A percentile compares a stretch with the other conserved stretches of the same genome.
phyloP scores from a whole-genome alignment of 2,888 invertebrate species.

The Baronia brevicornis region DNA sequence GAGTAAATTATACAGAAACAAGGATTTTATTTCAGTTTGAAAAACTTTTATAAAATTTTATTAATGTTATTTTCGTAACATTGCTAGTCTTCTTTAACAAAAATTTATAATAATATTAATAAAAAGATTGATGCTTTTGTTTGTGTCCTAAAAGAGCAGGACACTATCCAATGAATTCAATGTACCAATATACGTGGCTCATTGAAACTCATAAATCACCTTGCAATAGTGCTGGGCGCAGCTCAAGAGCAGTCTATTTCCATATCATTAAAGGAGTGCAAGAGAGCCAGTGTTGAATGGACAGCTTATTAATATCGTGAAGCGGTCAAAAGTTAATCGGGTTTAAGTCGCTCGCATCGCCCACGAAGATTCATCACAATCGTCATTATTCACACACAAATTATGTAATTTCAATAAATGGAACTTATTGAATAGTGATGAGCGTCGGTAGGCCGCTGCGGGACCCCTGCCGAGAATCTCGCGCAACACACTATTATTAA shows the following conservation, averaged over 20 bases:
- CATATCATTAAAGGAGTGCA: conserved; percentile 53
- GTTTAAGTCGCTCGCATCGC: conserved; percentile 71
- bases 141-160: conserved; percentile 12
- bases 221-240: conserved; percentile 9
- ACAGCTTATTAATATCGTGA: conserved; percentile 67
- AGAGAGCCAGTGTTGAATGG: conserved; percentile 38
- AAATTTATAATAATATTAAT: too few species aligned
- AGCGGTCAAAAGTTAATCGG: conserved; percentile 74
- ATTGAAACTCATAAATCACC: conserved; percentile 21
- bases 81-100: too few species aligned
- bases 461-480: conserved; percentile 53
- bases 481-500: conserved; percentile 28
- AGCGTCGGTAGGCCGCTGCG: conserved; percentile 65
- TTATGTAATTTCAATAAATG: conserved; percentile 76
- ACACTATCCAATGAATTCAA: conserved; percentile 17
- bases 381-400: conserved; percentile 76
- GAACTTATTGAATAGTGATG: conserved; percentile 75
- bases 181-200: conserved; percentile 15
- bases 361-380: conserved; percentile 75
- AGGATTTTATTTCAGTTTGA: too few species aligned
- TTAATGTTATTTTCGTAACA: too few species aligned
- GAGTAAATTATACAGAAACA: too few species aligned
- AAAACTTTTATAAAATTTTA: too few species aligned
- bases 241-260: conserved; percentile 40
- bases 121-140: conserved; percentile 9